Base-by-base conservation (phyloP, 2,888 invertebrate species). In the Philonicus albiceps region DNA sequence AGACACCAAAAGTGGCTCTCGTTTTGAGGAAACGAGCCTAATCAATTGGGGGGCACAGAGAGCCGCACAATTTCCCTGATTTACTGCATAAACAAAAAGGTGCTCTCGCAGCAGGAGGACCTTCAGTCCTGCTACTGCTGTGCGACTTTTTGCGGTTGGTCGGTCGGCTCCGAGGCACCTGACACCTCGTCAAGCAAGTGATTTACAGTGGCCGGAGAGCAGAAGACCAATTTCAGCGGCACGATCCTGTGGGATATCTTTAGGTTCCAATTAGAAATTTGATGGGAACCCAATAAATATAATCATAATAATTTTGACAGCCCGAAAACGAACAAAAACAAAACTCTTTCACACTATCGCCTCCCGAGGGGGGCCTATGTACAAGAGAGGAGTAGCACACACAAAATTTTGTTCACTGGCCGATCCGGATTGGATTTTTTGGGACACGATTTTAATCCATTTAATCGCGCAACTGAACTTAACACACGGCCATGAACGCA, bases 251-350 rank as follows among this genome's bases (percentile, higher is more conserved):
- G 19, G 27, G 27, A 73, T 19, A 73, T 30, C 43, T 31, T 85
- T 19, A 40, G 74, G 74, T 73, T 53, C 53, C 16, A 31, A 55
- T 37, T 49, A 53, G 53, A 37, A 76, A 49, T 34, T 64, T 64
- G 7, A 19, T 64, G 31, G 27, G 11, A 49, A 53, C 19, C n/a
- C 22, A 37, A 86, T 13, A 73, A 81, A 19, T 19, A 53, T 31
- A 76, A 86, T 76, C 49, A 86, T 75, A 76, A 81, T 74, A 84
- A 86, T 87, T 87, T 86, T 87, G 87, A 87, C 87, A 87, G 87
- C 87, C 86, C 87, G 75, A 86, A 84, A 83, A 87, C 80, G 87
- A 83, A 31, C 86, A 87, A 83, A 86, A 74, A 83, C 55, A 87
- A 87, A 84, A 81, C 81, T 86, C 85, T 78, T 86, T 80, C 85